phyloP scores from a whole-genome alignment of 2,888 invertebrate genomes.

The Cistogaster globosa region DNA sequence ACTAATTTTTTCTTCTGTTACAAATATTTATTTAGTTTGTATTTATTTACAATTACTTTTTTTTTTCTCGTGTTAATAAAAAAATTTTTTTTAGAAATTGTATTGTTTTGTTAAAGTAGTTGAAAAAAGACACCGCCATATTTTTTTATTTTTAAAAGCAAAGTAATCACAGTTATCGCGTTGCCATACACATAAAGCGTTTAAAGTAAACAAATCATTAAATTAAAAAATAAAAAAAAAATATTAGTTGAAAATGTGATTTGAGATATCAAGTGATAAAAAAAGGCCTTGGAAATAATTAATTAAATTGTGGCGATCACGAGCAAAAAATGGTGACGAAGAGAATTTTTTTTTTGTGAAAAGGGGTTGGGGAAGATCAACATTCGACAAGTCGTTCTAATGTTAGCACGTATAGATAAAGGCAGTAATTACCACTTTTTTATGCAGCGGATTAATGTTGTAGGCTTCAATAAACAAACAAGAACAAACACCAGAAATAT shows the following conservation, averaged over 20 bases:
- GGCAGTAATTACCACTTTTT: no score
- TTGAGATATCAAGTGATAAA: slow-evolving; percentile 10
- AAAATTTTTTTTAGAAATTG: slow-evolving; percentile 3
- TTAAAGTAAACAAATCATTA: slow-evolving; percentile 18
- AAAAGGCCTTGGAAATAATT: slow-evolving; percentile 16
- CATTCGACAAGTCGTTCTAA: no score
- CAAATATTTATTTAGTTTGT: slow-evolving; percentile 39
- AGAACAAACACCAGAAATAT: no score
- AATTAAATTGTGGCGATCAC: background rate
- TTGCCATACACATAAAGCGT: slow-evolving; percentile 3
- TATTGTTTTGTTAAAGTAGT: background rate
- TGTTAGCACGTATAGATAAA: no score
- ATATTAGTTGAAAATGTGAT: background rate
- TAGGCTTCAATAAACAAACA: no score
- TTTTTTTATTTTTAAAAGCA: background rate
- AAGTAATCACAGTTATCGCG: slow-evolving; percentile 18
- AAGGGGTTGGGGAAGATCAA: no score
- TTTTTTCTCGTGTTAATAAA: slow-evolving; percentile 25
- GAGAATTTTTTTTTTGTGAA: no score
- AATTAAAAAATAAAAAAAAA: background rate
- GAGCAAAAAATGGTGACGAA: background rate
- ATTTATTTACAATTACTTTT: slow-evolving; percentile 3
- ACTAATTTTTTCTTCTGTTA: slow-evolving; percentile 14
- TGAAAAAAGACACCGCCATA: slow-evolving; percentile 6
- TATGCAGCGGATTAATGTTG: no score